Conservation (phyloP, 2,797 vertebrate species). For the Luscinia megarhynchos region DNA sequence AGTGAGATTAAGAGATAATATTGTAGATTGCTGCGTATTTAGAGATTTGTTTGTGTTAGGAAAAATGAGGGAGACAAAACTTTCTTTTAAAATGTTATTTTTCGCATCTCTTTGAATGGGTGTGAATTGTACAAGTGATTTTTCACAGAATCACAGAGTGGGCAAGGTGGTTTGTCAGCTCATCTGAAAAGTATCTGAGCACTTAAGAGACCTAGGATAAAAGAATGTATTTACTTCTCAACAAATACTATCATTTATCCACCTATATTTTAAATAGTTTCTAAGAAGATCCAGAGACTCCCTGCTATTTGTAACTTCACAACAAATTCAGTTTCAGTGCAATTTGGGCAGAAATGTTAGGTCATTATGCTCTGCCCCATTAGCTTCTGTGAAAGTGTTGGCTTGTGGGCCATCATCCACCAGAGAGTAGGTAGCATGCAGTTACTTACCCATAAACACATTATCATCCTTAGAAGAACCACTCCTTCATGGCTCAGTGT, state of each 20-base stretch:
- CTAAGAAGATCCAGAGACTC: neutral
- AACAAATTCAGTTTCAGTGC: neutral
- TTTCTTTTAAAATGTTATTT: neutral
- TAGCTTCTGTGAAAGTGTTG: neutral
- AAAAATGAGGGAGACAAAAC: neutral
- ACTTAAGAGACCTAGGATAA: neutral
- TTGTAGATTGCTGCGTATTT: neutral
- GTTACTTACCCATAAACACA: neutral
- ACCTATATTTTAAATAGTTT: neutral
- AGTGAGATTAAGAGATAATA: neutral
- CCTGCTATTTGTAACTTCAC: neutral
- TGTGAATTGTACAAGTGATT: neutral
- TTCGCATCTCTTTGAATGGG: neutral
- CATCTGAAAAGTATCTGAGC: neutral
- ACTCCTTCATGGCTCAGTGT: neutral
- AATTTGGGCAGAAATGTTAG: neutral
- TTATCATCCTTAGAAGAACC: neutral
- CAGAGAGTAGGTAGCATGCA: neutral
- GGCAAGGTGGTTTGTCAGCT: neutral
- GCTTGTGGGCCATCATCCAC: neutral
- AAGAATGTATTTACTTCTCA: neutral
- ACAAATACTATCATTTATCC: neutral
- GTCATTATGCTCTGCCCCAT: neutral
- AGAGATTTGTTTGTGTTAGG: neutral
- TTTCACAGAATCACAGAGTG: neutral